phyloP scores from a whole-genome alignment of 2,888 invertebrate genomes.

The Penaeus monodon region DNA sequence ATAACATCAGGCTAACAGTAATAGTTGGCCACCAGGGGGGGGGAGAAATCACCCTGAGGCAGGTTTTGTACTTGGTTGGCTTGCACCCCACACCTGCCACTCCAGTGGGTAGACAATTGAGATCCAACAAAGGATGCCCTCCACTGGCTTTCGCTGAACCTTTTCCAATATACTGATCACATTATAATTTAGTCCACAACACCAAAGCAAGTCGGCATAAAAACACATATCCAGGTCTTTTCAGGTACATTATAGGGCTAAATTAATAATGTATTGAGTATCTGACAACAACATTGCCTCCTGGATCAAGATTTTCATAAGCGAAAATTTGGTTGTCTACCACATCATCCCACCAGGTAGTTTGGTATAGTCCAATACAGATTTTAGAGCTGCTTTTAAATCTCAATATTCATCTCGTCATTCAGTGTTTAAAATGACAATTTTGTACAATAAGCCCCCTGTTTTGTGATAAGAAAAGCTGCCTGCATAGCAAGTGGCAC shows the following conservation, averaged over 20 bases:
- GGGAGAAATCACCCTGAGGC: conserved; percentile 32
- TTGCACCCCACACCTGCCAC: conserved; percentile 42
- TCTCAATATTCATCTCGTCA: conserved; percentile 17
- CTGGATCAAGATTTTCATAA: conserved; percentile 10
- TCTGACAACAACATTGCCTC: conserved; percentile 13
- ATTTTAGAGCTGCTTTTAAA: conserved; percentile 24
- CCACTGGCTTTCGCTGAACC: conserved; percentile 13
- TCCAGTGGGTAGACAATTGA: conserved; percentile 36
- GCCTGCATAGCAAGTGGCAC: conserved; percentile 35
- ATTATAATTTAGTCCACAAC: conserved; percentile 2
- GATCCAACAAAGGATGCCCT: conserved; percentile 32
- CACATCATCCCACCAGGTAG: conserved; percentile 30
- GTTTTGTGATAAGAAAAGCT: conserved; percentile 40
- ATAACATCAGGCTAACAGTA: conserved; percentile 35
- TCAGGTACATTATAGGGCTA: conserved; percentile 37
- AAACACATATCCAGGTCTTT: conserved; percentile 15
- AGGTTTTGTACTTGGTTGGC: conserved; percentile 54
- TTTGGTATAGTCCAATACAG: not conserved
- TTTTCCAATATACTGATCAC: conserved; percentile 15
- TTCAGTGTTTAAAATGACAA: conserved; percentile 32
- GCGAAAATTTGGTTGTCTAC: conserved; percentile 27
- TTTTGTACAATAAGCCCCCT: conserved; percentile 43
- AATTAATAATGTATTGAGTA: conserved; percentile 37
- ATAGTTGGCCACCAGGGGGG: conserved; percentile 9
- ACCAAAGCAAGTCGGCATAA: not conserved